Evolutionary conservation across 2,888 invertebrate species (phyloP), one percentile per base, ranked within the genome.

Genomic region (Reticulitermes lucifugus): DNA sequence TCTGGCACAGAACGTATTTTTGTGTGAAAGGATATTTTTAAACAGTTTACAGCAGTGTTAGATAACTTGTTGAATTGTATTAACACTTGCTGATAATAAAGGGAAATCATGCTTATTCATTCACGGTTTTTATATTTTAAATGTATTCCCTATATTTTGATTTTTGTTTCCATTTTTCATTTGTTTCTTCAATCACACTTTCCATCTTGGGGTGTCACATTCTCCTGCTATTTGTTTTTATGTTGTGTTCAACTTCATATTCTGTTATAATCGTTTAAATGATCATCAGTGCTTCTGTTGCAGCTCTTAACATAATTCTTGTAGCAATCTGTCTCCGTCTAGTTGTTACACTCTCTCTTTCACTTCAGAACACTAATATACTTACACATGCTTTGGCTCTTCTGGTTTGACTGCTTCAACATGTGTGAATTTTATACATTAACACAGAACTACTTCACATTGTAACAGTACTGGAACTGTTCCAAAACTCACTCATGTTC

Each of bases 271-370:
- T 73, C 35, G 21, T 77, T 9, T 51, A 46, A 77, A 46, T 46
- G 9, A 25, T n/a, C 77, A 77, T 3, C n/a, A 65, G 6, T 21
- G 59, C n/a, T 81, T 81, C 43, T 43, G 41, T 81, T 81, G 35
- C 65, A 81, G 75, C 83, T 59, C 35, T 59, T 65, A 83, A 83
- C 25, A 75, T 41, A 59, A 55, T 75, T 83, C 75, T 83, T 73
- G 84, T 86, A 86, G 86, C 84, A 84, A 84, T 86, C 86, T 86
- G 86, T 86, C 84, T 70, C 80, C 84, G 82, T 70, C 46, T 70
- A 84, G 79, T 80, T 86, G 81, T 77, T 51, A 46, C 46, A 77
- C 77, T 77, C 0, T 77, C 77, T 51, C 77, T 51, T n/a, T 77
- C 46, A 80, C 60, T 41, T 80, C 55, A 51, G 51, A 79, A 60